These are phyloP conservation scores for Halictus quadricinctus DNA, from an alignment of 2,888 invertebrate species.

Conservation along the genomic window DNA sequence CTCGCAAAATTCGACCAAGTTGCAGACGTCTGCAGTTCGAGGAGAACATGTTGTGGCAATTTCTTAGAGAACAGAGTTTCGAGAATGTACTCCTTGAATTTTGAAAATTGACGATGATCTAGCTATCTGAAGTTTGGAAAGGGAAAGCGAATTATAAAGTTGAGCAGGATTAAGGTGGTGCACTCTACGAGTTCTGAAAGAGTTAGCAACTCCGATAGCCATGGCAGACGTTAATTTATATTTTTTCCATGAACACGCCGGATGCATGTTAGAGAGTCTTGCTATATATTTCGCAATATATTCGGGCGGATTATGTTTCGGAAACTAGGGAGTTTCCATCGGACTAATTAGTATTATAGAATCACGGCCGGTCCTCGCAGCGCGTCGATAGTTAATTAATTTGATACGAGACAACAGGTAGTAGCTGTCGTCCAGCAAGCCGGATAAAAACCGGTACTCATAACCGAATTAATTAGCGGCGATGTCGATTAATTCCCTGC, in stretches of 20 bases:
- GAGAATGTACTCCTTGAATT: background rate
- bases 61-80: no score
- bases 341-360: slow-evolving; percentile 36
- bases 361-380: slow-evolving; percentile 20
- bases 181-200: background rate
- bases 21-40: background rate
- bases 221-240: background rate
- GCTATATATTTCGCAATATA: background rate
- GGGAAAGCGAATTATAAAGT: background rate
- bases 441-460: slow-evolving; percentile 38
- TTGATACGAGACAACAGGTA: slow-evolving; percentile 35
- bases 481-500: slow-evolving; percentile 38
- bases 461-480: slow-evolving; percentile 54
- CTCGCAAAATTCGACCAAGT: background rate
- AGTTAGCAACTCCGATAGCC: background rate
- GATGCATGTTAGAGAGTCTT: background rate
- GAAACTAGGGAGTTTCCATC: background rate
- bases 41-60: no score
- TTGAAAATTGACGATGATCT: background rate
- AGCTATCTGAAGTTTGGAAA: background rate
- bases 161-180: background rate
- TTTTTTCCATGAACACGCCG: background rate
- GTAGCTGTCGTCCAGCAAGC: slow-evolving; percentile 33
- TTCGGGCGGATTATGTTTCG: slow-evolving; percentile 15
- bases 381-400: slow-evolving; percentile 52